Evolutionary conservation across 2,888 invertebrate genomes (phyloP).

Genomic region (Drosophila barbarae): DNA sequence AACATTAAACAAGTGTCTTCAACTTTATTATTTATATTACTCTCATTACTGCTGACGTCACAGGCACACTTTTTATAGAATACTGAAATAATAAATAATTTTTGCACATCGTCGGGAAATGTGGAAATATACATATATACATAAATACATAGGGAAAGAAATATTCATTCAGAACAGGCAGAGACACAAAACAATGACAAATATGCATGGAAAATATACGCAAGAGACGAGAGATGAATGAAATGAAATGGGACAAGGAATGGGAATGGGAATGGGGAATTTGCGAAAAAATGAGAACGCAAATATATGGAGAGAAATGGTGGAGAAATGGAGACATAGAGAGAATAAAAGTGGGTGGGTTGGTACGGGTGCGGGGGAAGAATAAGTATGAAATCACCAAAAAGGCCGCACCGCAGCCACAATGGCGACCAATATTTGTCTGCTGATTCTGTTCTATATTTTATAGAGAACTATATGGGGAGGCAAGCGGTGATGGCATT

Average conservation of each 20-base stretch:
- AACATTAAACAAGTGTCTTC: neutral
- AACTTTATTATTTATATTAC: neutral
- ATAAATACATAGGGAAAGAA: constrained; percentile 6
- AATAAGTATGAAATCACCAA: constrained; percentile 61
- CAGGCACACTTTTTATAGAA: constrained; percentile 29
- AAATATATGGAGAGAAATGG: constrained; percentile 17
- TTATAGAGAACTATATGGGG: constrained; percentile 38
- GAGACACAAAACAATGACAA: constrained; percentile 44
- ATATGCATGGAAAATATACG: constrained; percentile 40
- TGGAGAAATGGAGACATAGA: neutral
- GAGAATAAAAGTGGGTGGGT: neutral
- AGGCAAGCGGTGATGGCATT: constrained; percentile 13
- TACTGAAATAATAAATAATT: constrained; percentile 29
- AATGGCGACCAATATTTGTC: constrained; percentile 43
- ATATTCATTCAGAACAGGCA: constrained; percentile 38
- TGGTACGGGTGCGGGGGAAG: constrained; percentile 1
- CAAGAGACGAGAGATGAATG: constrained; percentile 30
- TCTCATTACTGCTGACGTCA: constrained; percentile 23
- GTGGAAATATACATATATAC: constrained; percentile 1
- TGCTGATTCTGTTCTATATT: constrained; percentile 45
- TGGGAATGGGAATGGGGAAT: constrained; percentile 12
- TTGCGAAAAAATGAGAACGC: constrained; percentile 33
- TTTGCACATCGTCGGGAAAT: constrained; percentile 22
- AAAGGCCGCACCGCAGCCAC: constrained; percentile 38
- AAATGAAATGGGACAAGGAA: constrained; percentile 40